Evolutionary conservation across 1,140 invertebrate genomes (phyloP).

Genomic region (Drosophila tristis): DNA sequence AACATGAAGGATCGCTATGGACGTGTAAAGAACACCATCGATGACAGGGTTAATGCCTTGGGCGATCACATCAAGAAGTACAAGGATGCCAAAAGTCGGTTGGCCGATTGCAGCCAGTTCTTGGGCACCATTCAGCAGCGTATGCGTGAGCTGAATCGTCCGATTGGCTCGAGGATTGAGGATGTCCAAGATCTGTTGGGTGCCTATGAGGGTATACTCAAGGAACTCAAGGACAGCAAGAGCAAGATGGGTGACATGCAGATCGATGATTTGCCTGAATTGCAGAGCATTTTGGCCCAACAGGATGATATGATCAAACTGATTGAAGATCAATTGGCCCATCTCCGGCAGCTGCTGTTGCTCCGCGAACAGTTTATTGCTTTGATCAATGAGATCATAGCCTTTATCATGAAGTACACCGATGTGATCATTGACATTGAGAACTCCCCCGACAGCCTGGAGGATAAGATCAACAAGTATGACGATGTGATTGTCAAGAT

Average conservation of each 20-base stretch:
- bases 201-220: slow-evolving; percentile 91
- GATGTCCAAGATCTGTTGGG: slow-evolving; percentile 92
- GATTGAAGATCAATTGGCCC: slow-evolving; percentile 93
- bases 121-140: slow-evolving; percentile 92
- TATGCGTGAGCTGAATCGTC: slow-evolving; percentile 92
- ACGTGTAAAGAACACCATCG: slow-evolving; percentile 89
- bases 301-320: slow-evolving; percentile 93
- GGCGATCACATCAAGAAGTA: slow-evolving; percentile 91
- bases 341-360: slow-evolving; percentile 90
- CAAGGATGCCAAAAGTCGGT: slow-evolving; percentile 90
- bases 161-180: slow-evolving; percentile 93
- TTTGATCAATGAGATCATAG: slow-evolving; percentile 93
- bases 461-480: slow-evolving; percentile 95
- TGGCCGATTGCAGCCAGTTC: slow-evolving; percentile 92
- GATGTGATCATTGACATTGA: slow-evolving; percentile 94
- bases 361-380: slow-evolving; percentile 94
- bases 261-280: slow-evolving; percentile 89
- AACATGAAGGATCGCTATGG: slow-evolving; percentile 91
- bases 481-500: slow-evolving; percentile 93
- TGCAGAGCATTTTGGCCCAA: slow-evolving; percentile 91
- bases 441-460: slow-evolving; percentile 90
- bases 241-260: slow-evolving; percentile 91
- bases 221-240: slow-evolving; percentile 92
- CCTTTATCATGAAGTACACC: slow-evolving; percentile 94
- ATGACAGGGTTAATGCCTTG: slow-evolving; percentile 89